A percentile compares a stretch with the other conserved stretches of the same genome.
These are phyloP conservation scores for Tetramorium bicarinatum DNA, from an alignment of 2,888 invertebrate species.

Conservation along the genomic window DNA sequence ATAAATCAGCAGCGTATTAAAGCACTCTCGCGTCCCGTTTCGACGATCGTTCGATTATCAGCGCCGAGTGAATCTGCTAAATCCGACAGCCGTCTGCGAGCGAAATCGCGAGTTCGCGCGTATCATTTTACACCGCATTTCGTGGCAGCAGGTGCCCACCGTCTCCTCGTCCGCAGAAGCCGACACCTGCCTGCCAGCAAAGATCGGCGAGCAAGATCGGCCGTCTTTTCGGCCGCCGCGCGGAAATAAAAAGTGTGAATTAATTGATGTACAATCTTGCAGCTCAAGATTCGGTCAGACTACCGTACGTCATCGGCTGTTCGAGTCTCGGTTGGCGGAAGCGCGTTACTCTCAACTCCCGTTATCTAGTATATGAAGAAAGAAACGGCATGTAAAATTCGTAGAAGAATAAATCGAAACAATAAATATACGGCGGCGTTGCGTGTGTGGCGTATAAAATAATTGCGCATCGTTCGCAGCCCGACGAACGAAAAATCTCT, in stretches of 20 bases:
- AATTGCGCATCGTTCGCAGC: slow-evolving; percentile 10
- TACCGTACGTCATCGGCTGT: slow-evolving; percentile 2
- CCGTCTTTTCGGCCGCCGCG: background rate
- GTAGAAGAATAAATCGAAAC: slow-evolving; percentile 2
- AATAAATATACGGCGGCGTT: background rate
- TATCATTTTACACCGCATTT: slow-evolving; percentile 36
- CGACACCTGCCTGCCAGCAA: slow-evolving; percentile 52
- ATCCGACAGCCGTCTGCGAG: slow-evolving; percentile 32
- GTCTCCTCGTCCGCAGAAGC: slow-evolving; percentile 12
- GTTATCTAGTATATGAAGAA: slow-evolving; percentile 1
- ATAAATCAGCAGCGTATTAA: slow-evolving; percentile 41
- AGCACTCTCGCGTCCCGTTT: slow-evolving; percentile 18
- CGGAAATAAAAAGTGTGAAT: slow-evolving; percentile 42
- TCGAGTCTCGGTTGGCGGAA: background rate
- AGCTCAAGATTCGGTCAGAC: background rate
- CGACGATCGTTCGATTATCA: slow-evolving; percentile 47
- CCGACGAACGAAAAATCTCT: slow-evolving; percentile 2
- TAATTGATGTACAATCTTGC: slow-evolving; percentile 6
- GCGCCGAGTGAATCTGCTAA: slow-evolving; percentile 34
- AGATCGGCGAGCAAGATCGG: slow-evolving; percentile 32
- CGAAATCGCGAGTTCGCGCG: slow-evolving; percentile 26
- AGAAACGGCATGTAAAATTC: slow-evolving; percentile 1
- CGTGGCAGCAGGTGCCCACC: slow-evolving; percentile 49
- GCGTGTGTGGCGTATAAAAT: background rate
- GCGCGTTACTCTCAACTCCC: background rate